Percentiles rank a stretch among this genome's conserved stretches.
These are phyloP conservation scores for Sebastolobus altivelis DNA, from an alignment of 2,797 vertebrate species.

Conservation along the genomic window DNA sequence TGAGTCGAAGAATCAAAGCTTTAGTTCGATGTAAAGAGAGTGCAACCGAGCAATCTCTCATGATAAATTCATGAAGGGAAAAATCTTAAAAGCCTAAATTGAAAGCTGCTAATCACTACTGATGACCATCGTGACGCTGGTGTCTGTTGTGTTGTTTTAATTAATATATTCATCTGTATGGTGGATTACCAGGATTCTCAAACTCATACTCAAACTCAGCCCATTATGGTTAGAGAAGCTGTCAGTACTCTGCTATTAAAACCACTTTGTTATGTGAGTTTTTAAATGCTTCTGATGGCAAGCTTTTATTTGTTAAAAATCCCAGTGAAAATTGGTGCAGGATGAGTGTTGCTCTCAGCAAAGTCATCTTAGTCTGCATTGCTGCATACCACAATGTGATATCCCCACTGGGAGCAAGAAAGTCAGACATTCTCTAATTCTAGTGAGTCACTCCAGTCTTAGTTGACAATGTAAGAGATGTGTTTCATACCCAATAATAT, in stretches of 20 bases:
- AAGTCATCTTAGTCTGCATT: background rate
- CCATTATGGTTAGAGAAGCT: conserved; percentile 7
- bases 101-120: conserved; percentile 1
- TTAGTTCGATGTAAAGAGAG: conserved; percentile 1
- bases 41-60: background rate
- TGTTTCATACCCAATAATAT: background rate
- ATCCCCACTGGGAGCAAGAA: background rate
- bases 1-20: conserved; percentile 9
- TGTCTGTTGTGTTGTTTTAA: conserved; percentile 4
- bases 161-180: conserved; percentile 1
- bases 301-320: background rate
- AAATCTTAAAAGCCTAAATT: background rate
- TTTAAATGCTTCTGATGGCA: background rate
- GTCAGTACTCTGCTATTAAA: conserved; percentile 1
- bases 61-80: background rate
- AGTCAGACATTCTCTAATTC: background rate
- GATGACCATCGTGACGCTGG: background rate
- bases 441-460: background rate
- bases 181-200: background rate
- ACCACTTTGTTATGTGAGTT: background rate
- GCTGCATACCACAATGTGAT: background rate
- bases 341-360: background rate
- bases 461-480: background rate
- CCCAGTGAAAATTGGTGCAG: background rate
- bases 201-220: conserved; percentile 3